Percentiles rank a stretch among this genome's conserved stretches.
These are phyloP conservation scores for Penaeus chinensis DNA, from an alignment of 1,140 invertebrate species.

Conservation along the genomic window DNA sequence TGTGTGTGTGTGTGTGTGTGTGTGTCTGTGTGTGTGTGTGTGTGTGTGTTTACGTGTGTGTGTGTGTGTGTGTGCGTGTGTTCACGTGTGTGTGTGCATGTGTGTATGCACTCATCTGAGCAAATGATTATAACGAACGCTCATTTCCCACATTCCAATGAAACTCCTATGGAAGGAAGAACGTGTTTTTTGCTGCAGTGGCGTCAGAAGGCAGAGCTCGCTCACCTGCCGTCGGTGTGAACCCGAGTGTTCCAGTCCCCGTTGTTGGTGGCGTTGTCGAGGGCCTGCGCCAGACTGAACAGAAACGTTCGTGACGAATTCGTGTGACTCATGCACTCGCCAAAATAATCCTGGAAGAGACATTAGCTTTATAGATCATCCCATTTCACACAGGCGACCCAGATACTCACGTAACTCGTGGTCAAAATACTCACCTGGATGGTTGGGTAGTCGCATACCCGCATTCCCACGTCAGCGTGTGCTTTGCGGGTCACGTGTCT, in stretches of 20 bases:
- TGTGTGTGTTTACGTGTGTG: not conserved
- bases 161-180: no score
- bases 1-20: not conserved
- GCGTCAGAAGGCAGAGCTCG: not conserved
- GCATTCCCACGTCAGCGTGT: constrained; percentile 57
- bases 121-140: no score
- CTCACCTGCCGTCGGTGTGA: not conserved
- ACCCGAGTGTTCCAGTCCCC: constrained; percentile 26
- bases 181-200: no score
- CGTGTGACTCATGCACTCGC: constrained; percentile 25
- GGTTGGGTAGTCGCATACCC: constrained; percentile 55
- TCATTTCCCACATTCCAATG: no score
- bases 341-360: constrained; percentile 37
- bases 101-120: not conserved
- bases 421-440: constrained; percentile 47
- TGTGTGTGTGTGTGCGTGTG: not conserved
- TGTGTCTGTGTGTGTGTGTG: not conserved
- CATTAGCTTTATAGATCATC: not conserved
- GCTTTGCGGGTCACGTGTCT: constrained; percentile 50
- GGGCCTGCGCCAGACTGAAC: constrained; percentile 14
- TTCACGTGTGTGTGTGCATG: not conserved
- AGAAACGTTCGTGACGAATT: not conserved
- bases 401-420: not conserved
- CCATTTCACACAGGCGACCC: not conserved
- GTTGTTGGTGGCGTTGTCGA: constrained; percentile 33